Evolutionary conservation across 2,888 invertebrate species (phyloP).

Genomic region (Cancer borealis): DNA sequence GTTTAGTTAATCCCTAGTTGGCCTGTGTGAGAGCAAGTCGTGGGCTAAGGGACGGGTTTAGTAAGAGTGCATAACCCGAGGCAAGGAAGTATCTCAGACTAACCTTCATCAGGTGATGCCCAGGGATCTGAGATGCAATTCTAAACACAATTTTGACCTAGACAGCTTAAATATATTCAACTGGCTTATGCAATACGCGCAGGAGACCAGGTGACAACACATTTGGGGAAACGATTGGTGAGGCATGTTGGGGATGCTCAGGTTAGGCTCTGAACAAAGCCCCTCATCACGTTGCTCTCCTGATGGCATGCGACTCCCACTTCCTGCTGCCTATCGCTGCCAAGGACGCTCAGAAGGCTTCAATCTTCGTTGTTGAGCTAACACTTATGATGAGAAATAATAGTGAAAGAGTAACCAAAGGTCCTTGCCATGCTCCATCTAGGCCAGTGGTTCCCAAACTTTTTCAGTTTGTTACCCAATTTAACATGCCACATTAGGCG

Average conservation of each 20-base stretch:
- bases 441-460: too few species aligned
- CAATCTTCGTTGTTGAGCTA: neutral
- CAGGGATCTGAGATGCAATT: neutral
- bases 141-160: neutral
- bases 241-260: neutral
- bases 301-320: slow-evolving; percentile 6
- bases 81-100: slow-evolving; percentile 13
- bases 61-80: neutral
- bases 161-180: neutral
- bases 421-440: too few species aligned
- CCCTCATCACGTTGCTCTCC: neutral
- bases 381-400: neutral
- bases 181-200: neutral
- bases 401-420: neutral
- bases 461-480: too few species aligned
- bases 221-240: neutral
- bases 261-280: neutral
- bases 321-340: neutral
- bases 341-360: neutral
- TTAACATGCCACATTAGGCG: too few species aligned
- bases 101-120: neutral
- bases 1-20: neutral
- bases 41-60: neutral
- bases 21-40: neutral
- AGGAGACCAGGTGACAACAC: neutral